These are phyloP conservation scores for Psix sp. DNA, from an alignment of 1,140 invertebrate genomes.

Conservation along the genomic window DNA sequence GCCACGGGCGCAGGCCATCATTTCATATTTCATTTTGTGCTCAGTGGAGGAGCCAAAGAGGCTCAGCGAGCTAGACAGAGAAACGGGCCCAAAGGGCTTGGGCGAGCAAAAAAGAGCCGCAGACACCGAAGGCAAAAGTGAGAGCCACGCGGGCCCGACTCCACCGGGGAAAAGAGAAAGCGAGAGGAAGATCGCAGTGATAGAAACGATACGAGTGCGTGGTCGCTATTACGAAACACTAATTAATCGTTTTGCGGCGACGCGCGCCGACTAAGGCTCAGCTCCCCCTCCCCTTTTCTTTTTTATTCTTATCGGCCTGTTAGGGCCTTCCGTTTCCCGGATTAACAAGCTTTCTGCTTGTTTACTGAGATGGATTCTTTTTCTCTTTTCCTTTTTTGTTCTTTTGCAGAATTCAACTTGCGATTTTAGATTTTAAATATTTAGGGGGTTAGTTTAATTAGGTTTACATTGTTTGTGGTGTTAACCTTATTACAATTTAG, in stretches of 20 bases:
- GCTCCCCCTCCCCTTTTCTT: neutral
- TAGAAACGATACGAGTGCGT: slow-evolving; percentile 43
- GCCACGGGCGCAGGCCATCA: slow-evolving; percentile 75
- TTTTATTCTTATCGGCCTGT: neutral
- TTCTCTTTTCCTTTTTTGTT: too few relatives aligned
- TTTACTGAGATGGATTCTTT: too few relatives aligned
- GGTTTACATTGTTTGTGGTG: too few relatives aligned
- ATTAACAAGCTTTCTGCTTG: too few relatives aligned
- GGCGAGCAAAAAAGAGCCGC: slow-evolving; percentile 17
- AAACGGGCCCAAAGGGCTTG: slow-evolving; percentile 16
- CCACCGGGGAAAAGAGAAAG: slow-evolving; percentile 41
- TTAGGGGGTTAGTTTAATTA: too few relatives aligned
- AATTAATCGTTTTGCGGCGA: slow-evolving; percentile 47
- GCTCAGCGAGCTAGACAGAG: slow-evolving; percentile 5
- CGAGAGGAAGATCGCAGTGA: slow-evolving; percentile 51
- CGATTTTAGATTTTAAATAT: too few relatives aligned
- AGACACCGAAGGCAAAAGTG: slow-evolving; percentile 23
- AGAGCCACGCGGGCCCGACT: slow-evolving; percentile 13
- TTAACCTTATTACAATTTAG: too few relatives aligned
- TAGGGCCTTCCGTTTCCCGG: too few relatives aligned
- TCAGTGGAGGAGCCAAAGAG: slow-evolving; percentile 51
- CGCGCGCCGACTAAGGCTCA: slow-evolving; percentile 7
- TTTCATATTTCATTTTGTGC: slow-evolving; percentile 76
- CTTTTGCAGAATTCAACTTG: too few relatives aligned
- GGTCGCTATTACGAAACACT: slow-evolving; percentile 51